phyloP scores from a whole-genome alignment of 2,797 vertebrate genomes.

The Characodon lateralis region DNA sequence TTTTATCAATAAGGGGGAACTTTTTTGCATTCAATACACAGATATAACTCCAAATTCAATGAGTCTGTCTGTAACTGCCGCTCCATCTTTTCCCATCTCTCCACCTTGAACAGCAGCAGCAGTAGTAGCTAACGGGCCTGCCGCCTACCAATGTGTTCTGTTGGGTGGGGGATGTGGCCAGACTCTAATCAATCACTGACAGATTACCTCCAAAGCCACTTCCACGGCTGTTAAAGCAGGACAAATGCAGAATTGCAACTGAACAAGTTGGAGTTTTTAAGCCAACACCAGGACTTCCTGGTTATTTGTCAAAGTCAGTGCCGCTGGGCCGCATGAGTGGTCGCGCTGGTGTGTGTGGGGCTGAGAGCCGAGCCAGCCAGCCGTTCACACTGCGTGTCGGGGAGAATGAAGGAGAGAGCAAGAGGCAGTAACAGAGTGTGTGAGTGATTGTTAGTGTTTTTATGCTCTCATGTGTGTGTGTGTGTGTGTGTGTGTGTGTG shows the following conservation, averaged over 20 bases:
- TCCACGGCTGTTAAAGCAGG: conserved; percentile 98
- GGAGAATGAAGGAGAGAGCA: conserved; percentile 54
- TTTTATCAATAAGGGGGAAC: neutral
- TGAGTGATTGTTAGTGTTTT: conserved; percentile 70
- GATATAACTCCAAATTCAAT: conserved; percentile 6
- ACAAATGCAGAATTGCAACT: conserved; percentile 99
- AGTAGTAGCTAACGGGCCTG: conserved; percentile 63
- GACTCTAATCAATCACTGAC: conserved; percentile 98
- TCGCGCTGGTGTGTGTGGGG: conserved; percentile 69
- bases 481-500: conserved; percentile 24
- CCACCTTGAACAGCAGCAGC: conserved; percentile 66
- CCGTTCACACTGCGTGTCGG: conserved; percentile 72
- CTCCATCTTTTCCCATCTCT: conserved; percentile 17
- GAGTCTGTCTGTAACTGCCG: conserved; percentile 2
- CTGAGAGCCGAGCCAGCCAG: conserved; percentile 28
- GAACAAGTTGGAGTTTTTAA: conserved; percentile 99
- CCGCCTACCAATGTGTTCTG: conserved; percentile 81
- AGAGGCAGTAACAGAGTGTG: conserved; percentile 68
- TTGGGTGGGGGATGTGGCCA: conserved; percentile 82
- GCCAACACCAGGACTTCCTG: conserved; percentile 98
- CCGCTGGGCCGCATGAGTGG: conserved; percentile 93
- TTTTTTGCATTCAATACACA: conserved; percentile 4
- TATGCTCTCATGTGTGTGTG: conserved; percentile 52
- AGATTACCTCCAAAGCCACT: conserved; percentile 99
- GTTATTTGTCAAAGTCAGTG: conserved; percentile 99